Evolutionary conservation across 2,888 invertebrate genomes (phyloP).

Genomic region (Philereme transversata): DNA sequence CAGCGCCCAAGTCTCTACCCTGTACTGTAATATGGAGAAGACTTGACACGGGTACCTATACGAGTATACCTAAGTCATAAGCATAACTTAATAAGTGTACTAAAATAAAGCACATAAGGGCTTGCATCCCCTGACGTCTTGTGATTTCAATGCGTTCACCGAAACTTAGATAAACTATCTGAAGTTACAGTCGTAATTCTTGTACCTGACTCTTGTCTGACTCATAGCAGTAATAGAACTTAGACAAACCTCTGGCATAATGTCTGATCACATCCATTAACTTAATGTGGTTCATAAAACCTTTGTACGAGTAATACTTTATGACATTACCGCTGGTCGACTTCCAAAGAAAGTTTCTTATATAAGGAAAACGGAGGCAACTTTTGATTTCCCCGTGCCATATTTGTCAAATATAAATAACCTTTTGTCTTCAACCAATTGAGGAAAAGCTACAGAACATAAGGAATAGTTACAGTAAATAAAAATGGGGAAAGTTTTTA

Average conservation of each 20-base stretch:
- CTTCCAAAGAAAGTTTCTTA: slow-evolving; percentile 48
- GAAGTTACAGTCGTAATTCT: slow-evolving; percentile 11
- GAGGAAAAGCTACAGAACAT: slow-evolving; percentile 23
- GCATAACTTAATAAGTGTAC: too few relatives aligned
- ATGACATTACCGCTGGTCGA: slow-evolving; percentile 67
- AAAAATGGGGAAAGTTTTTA: slow-evolving; percentile 14
- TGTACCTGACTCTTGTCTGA: slow-evolving; percentile 31
- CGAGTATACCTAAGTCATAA: too few relatives aligned
- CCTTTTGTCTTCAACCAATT: slow-evolving; percentile 35
- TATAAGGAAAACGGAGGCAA: slow-evolving; percentile 41
- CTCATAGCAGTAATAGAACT: slow-evolving; percentile 49
- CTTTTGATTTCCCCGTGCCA: slow-evolving; percentile 57
- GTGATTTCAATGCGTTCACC: slow-evolving; percentile 3
- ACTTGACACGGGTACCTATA: too few relatives aligned
- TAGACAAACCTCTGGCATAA: slow-evolving; percentile 58
- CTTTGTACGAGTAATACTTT: slow-evolving; percentile 70
- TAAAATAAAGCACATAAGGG: too few relatives aligned
- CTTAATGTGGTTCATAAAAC: slow-evolving; percentile 76
- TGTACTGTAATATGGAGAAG: too few relatives aligned
- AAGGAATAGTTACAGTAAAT: slow-evolving; percentile 23
- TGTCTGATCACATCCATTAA: slow-evolving; percentile 71
- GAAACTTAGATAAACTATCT: slow-evolving; percentile 1
- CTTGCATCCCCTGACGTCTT: neutral
- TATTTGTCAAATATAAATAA: slow-evolving; percentile 57
- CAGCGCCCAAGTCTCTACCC: too few relatives aligned